phyloP scores from a whole-genome alignment of 2,797 vertebrate species.

The Cacajao melanocephalus region DNA sequence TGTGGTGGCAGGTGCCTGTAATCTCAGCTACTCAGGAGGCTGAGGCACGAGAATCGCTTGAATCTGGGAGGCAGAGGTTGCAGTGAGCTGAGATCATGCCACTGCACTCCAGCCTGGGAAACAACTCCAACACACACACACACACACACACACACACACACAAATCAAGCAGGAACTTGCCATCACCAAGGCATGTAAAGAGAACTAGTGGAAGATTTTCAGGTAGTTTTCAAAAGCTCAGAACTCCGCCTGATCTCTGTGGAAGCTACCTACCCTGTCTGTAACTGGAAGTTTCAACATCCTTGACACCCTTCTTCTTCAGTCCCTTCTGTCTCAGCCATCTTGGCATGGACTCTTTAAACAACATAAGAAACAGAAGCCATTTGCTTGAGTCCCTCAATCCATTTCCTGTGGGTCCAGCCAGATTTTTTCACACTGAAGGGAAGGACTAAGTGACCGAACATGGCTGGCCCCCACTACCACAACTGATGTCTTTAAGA shows the following conservation, averaged over 20 bases:
- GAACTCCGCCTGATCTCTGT: not conserved
- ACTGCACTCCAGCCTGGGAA: not conserved
- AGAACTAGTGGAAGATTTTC: not conserved
- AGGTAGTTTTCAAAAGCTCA: not conserved
- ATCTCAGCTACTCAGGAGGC: too few species aligned
- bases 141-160: too few species aligned
- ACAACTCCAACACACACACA: too few species aligned
- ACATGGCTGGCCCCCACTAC: not conserved
- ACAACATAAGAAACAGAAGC: not conserved
- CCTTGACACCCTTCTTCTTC: not conserved
- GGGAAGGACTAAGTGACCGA: not conserved
- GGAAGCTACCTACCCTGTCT: fast-evolving
- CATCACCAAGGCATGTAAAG: fast-evolving
- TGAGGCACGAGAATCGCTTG: not conserved
- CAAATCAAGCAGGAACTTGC: not conserved
- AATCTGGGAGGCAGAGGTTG: not conserved
- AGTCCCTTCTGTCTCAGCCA: not conserved
- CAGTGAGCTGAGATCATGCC: not conserved
- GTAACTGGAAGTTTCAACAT: too few species aligned
- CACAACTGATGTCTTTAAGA: not conserved
- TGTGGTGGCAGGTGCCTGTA: too few species aligned
- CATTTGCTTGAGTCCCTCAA: not conserved
- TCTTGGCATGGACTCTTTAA: not conserved
- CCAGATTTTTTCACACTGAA: not conserved
- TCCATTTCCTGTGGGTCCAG: not conserved